Percentiles rank a stretch among this genome's conserved stretches.
Conservation (phyloP, 2,888 invertebrate genomes). For the Argyresthia goedartella region DNA sequence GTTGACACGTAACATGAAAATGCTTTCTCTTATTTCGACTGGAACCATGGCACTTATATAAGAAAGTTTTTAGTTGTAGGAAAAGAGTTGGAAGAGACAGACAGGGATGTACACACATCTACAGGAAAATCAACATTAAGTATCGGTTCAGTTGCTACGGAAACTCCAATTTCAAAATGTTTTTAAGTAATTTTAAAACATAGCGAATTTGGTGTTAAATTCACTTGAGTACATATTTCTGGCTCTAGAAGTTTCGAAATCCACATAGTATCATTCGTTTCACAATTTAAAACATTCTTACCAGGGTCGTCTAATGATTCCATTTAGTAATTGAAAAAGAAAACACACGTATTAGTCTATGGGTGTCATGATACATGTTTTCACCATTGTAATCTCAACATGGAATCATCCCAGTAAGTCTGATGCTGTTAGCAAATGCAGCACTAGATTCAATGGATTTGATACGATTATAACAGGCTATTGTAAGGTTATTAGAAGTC, state of each 20-base stretch:
- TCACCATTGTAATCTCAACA: too few relatives aligned
- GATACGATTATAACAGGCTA: too few relatives aligned
- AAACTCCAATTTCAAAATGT: neutral
- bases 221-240: neutral
- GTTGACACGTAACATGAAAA: neutral
- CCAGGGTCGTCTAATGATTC: slow-evolving; percentile 61
- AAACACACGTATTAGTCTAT: slow-evolving; percentile 43
- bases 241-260: slow-evolving; percentile 5
- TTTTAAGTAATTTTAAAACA: neutral
- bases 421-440: too few relatives aligned
- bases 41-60: neutral
- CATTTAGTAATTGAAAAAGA: slow-evolving; percentile 63
- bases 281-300: slow-evolving; percentile 34
- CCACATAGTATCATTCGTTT: slow-evolving; percentile 16
- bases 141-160: neutral
- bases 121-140: neutral
- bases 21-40: neutral
- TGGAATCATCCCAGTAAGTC: too few relatives aligned
- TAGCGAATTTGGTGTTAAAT: neutral
- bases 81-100: neutral
- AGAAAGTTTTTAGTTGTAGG: neutral
- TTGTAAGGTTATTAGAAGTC: too few relatives aligned
- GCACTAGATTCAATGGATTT: too few relatives aligned
- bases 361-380: too few relatives aligned
- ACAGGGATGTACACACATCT: neutral